These are phyloP conservation scores for Cephalopholis sonnerati DNA, from an alignment of 2,113 vertebrate genomes.

Conservation along the genomic window DNA sequence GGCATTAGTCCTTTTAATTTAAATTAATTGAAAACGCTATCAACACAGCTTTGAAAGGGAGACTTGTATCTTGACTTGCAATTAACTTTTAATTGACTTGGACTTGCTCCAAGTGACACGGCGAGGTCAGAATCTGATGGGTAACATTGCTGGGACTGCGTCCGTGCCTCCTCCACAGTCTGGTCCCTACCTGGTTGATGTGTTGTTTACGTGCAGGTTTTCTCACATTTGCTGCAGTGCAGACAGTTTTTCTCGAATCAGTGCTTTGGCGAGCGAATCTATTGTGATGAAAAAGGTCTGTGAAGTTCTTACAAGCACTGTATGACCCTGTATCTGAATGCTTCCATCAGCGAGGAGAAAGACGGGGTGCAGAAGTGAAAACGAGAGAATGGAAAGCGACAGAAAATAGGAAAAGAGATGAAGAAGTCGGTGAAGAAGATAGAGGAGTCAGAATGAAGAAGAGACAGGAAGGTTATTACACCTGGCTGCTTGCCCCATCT, in stretches of 20 bases:
- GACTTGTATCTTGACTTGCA: neutral
- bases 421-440: slow-evolving; percentile 30
- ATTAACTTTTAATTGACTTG: neutral
- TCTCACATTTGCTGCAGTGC: slow-evolving; percentile 41
- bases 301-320: slow-evolving; percentile 48
- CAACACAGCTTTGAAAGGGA: slow-evolving; percentile 1
- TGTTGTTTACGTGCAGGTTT: slow-evolving; percentile 36
- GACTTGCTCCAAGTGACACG: neutral
- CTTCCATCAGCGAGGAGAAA: slow-evolving; percentile 41
- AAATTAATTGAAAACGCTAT: neutral
- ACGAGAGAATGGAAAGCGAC: slow-evolving; percentile 13
- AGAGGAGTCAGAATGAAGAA: slow-evolving; percentile 28
- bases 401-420: slow-evolving; percentile 46
- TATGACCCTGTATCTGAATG: slow-evolving; percentile 43
- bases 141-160: neutral
- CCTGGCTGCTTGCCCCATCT: slow-evolving; percentile 39
- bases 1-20: neutral
- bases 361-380: slow-evolving; percentile 1
- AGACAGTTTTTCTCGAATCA: slow-evolving; percentile 13
- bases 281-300: slow-evolving; percentile 46
- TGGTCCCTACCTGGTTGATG: slow-evolving; percentile 15
- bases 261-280: slow-evolving; percentile 28
- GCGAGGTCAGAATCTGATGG: neutral
- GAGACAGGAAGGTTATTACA: slow-evolving; percentile 33
- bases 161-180: neutral